A percentile compares a stretch with the other conserved stretches of the same genome.
Evolutionary conservation across 2,888 invertebrate species (phyloP).

Genomic region (Luperina nickerlii): DNA sequence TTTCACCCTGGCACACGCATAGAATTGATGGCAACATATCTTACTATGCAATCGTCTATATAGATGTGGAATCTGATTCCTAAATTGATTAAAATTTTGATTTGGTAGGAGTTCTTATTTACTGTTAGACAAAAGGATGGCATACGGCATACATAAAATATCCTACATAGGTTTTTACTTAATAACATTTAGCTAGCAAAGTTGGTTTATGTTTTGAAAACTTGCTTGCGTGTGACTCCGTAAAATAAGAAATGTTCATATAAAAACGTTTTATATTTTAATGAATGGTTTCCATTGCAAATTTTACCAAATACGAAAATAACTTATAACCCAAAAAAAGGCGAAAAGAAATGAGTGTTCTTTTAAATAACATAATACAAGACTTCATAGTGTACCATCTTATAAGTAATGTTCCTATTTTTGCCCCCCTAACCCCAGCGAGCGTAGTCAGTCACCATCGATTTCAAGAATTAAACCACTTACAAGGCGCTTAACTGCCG

Average conservation of each 20-base stretch:
- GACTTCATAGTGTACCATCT: not conserved
- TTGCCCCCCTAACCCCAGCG: conserved; percentile 4
- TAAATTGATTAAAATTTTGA: conserved; percentile 47
- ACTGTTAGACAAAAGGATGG: not conserved
- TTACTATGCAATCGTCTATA: conserved; percentile 49
- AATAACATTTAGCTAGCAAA: not conserved
- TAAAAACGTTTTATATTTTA: too few relatives aligned
- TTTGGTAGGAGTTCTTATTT: not conserved
- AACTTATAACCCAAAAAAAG: too few relatives aligned
- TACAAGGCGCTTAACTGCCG: conserved; percentile 72
- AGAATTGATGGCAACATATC: conserved; percentile 56
- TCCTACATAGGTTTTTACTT: too few relatives aligned
- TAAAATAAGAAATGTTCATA: not conserved
- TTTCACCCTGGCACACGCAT: conserved; percentile 70
- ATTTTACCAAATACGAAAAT: not conserved
- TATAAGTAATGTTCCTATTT: conserved; percentile 4
- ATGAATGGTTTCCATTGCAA: not conserved
- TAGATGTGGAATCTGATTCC: conserved; percentile 39
- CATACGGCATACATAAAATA: not conserved
- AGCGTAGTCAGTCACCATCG: conserved; percentile 63
- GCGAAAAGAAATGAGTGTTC: not conserved
- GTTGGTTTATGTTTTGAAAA: not conserved
- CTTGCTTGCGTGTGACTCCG: not conserved
- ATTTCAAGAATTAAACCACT: conserved; percentile 72
- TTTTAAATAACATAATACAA: conserved; percentile 1